phyloP scores from a whole-genome alignment of 2,888 invertebrate genomes.

The Tineola bisselliella region DNA sequence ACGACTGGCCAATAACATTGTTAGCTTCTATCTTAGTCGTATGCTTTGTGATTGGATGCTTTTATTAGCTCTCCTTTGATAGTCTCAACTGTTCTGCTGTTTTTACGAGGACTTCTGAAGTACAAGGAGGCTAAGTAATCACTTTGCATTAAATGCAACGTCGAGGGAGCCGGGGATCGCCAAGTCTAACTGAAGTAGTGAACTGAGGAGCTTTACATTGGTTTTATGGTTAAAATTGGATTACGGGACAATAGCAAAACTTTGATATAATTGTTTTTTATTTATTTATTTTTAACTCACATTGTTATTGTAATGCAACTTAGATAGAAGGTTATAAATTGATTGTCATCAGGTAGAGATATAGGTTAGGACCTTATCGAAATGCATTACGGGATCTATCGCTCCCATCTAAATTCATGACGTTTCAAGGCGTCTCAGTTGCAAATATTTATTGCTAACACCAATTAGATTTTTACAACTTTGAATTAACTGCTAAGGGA shows the following conservation, averaged over 20 bases:
- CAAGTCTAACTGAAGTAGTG: not conserved
- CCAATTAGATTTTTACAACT: conserved; percentile 57
- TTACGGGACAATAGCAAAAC: not conserved
- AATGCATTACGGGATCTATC: conserved; percentile 44
- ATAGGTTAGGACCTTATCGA: conserved; percentile 39
- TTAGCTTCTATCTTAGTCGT: conserved; percentile 11
- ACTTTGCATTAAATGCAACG: conserved; percentile 15
- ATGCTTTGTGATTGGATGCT: conserved; percentile 34
- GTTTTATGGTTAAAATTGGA: not conserved
- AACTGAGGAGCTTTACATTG: conserved; percentile 3
- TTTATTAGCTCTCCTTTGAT: conserved; percentile 52
- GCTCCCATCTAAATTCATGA: conserved; percentile 44
- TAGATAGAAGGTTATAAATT: not conserved
- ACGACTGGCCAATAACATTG: conserved; percentile 10
- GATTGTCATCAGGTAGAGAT: conserved; percentile 11
- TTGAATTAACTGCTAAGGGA: conserved; percentile 34
- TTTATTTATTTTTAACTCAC: not conserved
- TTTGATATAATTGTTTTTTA: not conserved
- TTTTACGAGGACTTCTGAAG: conserved; percentile 32
- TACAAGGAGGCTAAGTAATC: conserved; percentile 14
- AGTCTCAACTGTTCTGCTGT: conserved; percentile 35
- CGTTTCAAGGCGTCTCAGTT: conserved; percentile 34
- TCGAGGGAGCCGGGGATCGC: not conserved
- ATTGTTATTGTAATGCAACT: not conserved
- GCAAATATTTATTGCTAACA: conserved; percentile 53